Base-by-base conservation (phyloP, 2,113 vertebrate species). In the Tetrao urogallus region DNA sequence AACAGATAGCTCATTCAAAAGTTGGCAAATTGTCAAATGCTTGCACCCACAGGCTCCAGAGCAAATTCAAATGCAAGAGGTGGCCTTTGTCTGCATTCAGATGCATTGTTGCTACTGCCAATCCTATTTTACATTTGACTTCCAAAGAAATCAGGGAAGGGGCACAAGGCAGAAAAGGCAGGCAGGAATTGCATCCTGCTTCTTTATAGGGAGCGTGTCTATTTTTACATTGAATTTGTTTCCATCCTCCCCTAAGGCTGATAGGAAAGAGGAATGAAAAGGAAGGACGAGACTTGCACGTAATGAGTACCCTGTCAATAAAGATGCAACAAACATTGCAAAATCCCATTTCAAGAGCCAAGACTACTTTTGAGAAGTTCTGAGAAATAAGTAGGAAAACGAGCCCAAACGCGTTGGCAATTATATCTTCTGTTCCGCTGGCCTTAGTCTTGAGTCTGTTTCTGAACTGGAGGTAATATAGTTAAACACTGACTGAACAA, bases 1-100 rank as follows among this genome's bases (percentile, higher is more conserved):
- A 47, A 36, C 27, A 52, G 32, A 54, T 36, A 57, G n/a, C 83
- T 76, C 2, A n/a, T 70, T 43, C 34, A 15, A 58, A 82, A 65
- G 14, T 1, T 43, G 45, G 45, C 28, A 36, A 17, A 50, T 45
- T 66, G 42, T 50, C 65, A 84, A 72, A 56, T 32, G 24, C 38
- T 13, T 30, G 15, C 22, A 16, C 18, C 40, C 24, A 22, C 2
- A 0, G 8, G 25, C 17, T 69, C 58, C 34, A 65, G n/a, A 42
- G 48, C 12, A 42, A 69, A 66, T 64, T 42, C 34, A 78, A 66
- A 86, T 13, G 6, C 27, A 60, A 61, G 19, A 67, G 85, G 32
- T 58, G 14, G 63, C 5, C 14, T 32, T 6, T 0, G 0, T n/a
- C n/a, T 11, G 7, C 32, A 75, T 63, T 1, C 3, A 74, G 65